Conservation (phyloP, 2,797 vertebrate species). For the Bovichtus diacanthus region DNA sequence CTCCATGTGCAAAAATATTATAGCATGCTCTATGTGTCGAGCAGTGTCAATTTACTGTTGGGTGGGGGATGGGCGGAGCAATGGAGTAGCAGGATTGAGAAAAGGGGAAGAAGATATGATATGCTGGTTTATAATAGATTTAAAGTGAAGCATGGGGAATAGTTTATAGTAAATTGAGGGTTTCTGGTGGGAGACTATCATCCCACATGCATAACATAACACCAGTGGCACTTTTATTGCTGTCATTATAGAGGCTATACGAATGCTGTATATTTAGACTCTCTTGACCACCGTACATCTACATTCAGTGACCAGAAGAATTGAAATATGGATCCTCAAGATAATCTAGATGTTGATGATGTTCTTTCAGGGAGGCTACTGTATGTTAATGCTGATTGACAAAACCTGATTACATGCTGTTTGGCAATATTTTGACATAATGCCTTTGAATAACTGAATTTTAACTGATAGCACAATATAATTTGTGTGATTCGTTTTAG, state of each 20-base stretch:
- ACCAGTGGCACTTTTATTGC: background rate
- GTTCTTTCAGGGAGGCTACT: background rate
- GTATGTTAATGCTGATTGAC: background rate
- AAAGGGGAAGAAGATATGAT: conserved; percentile 42
- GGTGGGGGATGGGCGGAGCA: conserved; percentile 30
- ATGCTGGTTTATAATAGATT: conserved; percentile 43
- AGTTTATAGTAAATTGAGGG: conserved; percentile 9
- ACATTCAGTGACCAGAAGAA: background rate
- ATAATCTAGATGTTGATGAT: too few relatives aligned
- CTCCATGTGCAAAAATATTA: conserved; percentile 65
- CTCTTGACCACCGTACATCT: background rate
- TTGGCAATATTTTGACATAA: background rate
- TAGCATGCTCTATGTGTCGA: conserved; percentile 62
- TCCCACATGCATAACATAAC: background rate
- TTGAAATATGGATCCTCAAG: too few relatives aligned
- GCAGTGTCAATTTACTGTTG: conserved; percentile 70
- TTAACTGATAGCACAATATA: background rate
- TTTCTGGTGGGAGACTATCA: conserved; percentile 8
- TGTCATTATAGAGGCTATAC: background rate
- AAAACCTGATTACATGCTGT: background rate
- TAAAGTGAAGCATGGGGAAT: conserved; percentile 46
- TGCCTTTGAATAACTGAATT: background rate
- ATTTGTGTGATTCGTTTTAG: background rate
- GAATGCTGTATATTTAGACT: background rate
- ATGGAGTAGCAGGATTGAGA: conserved; percentile 35